These are phyloP conservation scores for Theodoxus fluviatilis DNA, from an alignment of 2,888 invertebrate species.

Conservation along the genomic window DNA sequence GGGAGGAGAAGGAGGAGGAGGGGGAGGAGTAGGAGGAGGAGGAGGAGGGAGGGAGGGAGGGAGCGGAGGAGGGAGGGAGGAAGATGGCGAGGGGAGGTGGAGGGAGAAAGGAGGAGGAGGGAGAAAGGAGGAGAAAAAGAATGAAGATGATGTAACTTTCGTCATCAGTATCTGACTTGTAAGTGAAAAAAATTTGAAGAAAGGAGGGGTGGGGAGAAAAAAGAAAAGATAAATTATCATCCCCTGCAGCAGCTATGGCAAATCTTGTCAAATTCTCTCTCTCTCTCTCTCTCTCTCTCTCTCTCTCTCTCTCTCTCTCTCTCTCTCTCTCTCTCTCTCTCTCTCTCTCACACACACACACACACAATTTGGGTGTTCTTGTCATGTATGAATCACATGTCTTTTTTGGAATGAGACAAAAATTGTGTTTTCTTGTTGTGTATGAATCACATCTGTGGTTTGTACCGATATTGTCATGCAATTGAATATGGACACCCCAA, in stretches of 20 bases:
- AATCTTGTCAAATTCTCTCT: neutral
- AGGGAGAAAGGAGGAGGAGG: neutral
- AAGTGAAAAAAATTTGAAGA: neutral
- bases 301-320: neutral
- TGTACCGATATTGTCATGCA: no score
- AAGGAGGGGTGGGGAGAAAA: no score
- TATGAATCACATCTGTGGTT: no score
- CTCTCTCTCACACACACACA: neutral
- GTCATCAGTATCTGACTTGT: neutral
- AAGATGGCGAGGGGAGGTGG: neutral
- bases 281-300: neutral
- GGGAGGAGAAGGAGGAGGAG: neutral
- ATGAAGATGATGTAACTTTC: neutral
- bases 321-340: conserved; percentile 1
- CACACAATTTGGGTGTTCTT: neutral
- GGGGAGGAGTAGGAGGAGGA: neutral
- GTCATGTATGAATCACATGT: neutral
- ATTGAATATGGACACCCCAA: no score
- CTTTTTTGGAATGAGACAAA: no score
- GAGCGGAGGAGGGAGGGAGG: neutral
- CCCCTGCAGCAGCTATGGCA: no score
- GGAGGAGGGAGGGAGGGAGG: neutral
- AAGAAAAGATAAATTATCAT: no score
- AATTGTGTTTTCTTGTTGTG: no score
- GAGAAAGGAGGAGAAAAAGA: conserved; percentile 3